These are phyloP conservation scores for Entomobrya proxima DNA, from an alignment of 2,888 invertebrate genomes.

Conservation along the genomic window DNA sequence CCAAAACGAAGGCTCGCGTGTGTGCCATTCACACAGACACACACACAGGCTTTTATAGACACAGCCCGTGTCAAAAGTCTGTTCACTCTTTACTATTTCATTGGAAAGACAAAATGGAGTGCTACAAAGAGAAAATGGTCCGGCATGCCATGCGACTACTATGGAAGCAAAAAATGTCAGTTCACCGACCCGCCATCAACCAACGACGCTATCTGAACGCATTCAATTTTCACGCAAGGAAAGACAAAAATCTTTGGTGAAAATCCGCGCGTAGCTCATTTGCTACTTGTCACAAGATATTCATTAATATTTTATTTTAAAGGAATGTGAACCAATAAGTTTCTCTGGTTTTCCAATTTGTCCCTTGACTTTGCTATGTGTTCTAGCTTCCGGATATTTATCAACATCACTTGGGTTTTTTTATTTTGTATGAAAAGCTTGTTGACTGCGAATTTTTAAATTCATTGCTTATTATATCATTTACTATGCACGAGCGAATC, in stretches of 20 bases:
- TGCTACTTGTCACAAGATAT: slow-evolving; percentile 68
- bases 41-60: neutral
- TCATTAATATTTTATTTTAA: neutral
- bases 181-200: slow-evolving; percentile 10
- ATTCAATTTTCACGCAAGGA: neutral
- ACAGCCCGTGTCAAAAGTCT: slow-evolving; percentile 28
- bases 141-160: neutral
- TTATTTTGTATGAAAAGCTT: too few species aligned
- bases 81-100: slow-evolving; percentile 13
- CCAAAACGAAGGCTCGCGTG: slow-evolving; percentile 3
- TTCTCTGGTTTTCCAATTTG: too few species aligned
- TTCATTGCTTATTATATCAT: neutral
- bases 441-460: too few species aligned
- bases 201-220: neutral
- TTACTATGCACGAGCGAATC: neutral
- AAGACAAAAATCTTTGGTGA: slow-evolving; percentile 1
- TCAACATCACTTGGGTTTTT: too few species aligned
- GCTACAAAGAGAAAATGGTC: neutral
- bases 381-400: too few species aligned
- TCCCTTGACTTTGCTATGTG: too few species aligned
- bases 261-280: slow-evolving; percentile 71
- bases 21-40: neutral
- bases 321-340: too few species aligned
- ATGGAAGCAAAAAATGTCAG: slow-evolving; percentile 32
- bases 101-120: neutral